phyloP scores from a whole-genome alignment of 1,140 invertebrate species.

The Oncopeltus fasciatus region DNA sequence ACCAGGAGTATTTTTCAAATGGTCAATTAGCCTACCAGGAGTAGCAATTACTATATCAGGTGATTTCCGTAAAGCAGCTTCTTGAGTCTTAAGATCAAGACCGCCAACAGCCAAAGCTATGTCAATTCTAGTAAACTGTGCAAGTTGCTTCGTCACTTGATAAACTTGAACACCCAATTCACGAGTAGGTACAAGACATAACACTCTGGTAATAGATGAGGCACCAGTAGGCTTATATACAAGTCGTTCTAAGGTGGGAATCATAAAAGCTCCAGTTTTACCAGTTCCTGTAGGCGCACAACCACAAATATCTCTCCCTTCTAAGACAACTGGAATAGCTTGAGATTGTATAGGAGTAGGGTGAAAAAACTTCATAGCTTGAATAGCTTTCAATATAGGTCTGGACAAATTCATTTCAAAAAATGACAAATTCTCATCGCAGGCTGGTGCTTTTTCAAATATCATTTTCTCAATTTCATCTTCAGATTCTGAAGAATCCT shows the following conservation, averaged over 20 bases:
- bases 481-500: constrained; percentile 31
- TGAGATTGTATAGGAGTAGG: constrained; percentile 94
- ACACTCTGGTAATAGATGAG: constrained; percentile 60
- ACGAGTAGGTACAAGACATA: constrained; percentile 89
- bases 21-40: constrained; percentile 92
- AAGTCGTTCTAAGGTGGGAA: constrained; percentile 88
- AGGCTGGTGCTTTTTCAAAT: constrained; percentile 58
- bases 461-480: constrained; percentile 46
- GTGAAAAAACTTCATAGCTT: constrained; percentile 70
- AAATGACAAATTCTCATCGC: constrained; percentile 60
- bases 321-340: constrained; percentile 83
- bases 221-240: constrained; percentile 55
- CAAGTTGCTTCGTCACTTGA: constrained; percentile 78
- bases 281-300: constrained; percentile 96
- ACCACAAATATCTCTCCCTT: constrained; percentile 83
- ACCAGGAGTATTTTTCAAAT: constrained; percentile 86
- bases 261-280: constrained; percentile 97
- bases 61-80: constrained; percentile 70
- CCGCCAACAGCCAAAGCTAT: constrained; percentile 79
- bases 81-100: constrained; percentile 83
- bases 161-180: constrained; percentile 93
- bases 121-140: constrained; percentile 73
- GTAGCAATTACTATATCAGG: constrained; percentile 97
- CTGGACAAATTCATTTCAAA: constrained; percentile 87
- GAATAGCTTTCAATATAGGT: constrained; percentile 72